These are phyloP conservation scores for Anser cygnoides DNA, from an alignment of 2,113 vertebrate genomes.

Conservation along the genomic window DNA sequence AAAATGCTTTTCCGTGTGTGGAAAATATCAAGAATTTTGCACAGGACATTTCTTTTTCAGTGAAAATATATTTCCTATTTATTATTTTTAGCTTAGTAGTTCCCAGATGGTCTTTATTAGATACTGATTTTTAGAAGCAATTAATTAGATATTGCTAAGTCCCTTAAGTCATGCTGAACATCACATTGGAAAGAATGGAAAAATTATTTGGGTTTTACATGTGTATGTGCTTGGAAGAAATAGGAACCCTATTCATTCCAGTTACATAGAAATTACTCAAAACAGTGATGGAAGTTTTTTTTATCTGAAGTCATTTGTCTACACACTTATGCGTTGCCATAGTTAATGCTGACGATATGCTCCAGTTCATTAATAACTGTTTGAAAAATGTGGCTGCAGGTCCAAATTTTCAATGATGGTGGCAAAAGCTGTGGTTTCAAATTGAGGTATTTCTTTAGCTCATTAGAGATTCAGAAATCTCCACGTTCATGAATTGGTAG, in stretches of 20 bases:
- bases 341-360: neutral
- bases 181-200: neutral
- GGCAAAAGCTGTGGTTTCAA: neutral
- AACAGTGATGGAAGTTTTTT: neutral
- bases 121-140: neutral
- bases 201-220: neutral
- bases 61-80: neutral
- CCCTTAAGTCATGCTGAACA: neutral
- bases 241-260: neutral
- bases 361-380: neutral
- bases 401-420: neutral
- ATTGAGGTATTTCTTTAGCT: neutral
- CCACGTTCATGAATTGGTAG: neutral
- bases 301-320: neutral
- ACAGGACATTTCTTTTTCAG: neutral
- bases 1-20: neutral
- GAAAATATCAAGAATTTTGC: neutral
- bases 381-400: neutral
- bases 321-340: neutral
- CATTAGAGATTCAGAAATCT: neutral
- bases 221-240: neutral
- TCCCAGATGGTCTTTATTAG: neutral
- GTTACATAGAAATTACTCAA: neutral
- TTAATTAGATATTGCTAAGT: neutral
- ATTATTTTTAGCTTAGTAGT: neutral